Base-by-base conservation (phyloP, 2,888 invertebrate genomes). In the Trileptium ribeirensis region DNA sequence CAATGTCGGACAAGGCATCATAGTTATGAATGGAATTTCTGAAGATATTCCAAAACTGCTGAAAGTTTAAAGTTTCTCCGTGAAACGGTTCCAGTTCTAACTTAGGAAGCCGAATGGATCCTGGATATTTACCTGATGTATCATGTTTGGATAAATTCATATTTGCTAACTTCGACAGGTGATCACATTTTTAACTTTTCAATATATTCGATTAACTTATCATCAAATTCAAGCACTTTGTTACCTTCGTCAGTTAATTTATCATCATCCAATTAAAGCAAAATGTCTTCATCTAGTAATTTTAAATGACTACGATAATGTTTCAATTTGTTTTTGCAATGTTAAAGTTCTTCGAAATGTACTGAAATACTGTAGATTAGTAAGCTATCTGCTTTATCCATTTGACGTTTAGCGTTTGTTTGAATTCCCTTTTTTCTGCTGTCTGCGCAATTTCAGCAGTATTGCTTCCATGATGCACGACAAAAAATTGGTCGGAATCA, bases 41-140 rank as follows among this genome's bases (percentile, higher is more conserved):
- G 36, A 38, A 75, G 36, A n/a, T 37, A 39, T 75, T 39, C 77
- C 77, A 75, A 38, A 75, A 75, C 36, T 75, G 37, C n/a, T 75
- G 37, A 36, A n/a, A 75, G 24, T 75, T 75, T 37, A 33, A n/a
- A 8, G 37, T n/a, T 36, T 38, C 34, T 38, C 77, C 37, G 8
- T 15, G 2, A 75, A 75, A 75, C 39, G 77, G 33, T 70, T 33
- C 31, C 31, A 70, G n/a, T 19, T 70, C 33, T 70, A 70, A n/a
- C 33, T 70, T 70, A 19, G 70, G 70, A 33, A n/a, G 36, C n/a
- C 36, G 3, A 29, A 70, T 51, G 8, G 51, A 51, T 51, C 8
- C 51, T 51, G 8, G 51, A 51, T 24, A 8, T 51, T 24, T 51
- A 24, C 24, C 51, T 24, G 51, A 8, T 51, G 51, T 15, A 8